Evolutionary conservation across 2,113 vertebrate species (phyloP).

Genomic region (Paramisgurnus dabryanus): DNA sequence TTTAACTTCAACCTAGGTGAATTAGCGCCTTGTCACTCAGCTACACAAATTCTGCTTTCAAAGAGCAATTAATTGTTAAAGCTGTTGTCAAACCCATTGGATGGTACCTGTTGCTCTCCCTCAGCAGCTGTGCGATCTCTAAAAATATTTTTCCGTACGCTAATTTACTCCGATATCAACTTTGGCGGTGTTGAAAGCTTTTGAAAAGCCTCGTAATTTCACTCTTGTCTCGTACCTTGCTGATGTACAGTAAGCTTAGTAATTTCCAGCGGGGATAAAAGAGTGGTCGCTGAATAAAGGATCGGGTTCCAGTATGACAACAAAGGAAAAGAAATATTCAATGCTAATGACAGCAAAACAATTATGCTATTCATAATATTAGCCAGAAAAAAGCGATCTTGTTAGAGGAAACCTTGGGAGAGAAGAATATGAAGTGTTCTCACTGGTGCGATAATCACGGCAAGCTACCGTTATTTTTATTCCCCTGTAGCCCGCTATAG

Average conservation of each 20-base stretch:
- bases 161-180: slow-evolving; percentile 71
- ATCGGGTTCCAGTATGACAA: slow-evolving; percentile 69
- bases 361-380: slow-evolving; percentile 77
- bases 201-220: slow-evolving; percentile 63
- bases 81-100: slow-evolving; percentile 86
- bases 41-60: slow-evolving; percentile 87
- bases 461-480: slow-evolving; percentile 36
- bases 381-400: slow-evolving; percentile 36
- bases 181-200: slow-evolving; percentile 65
- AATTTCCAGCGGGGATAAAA: slow-evolving; percentile 61
- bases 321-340: slow-evolving; percentile 66
- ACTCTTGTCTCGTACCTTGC: slow-evolving; percentile 60
- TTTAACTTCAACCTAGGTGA: slow-evolving; percentile 88
- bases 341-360: slow-evolving; percentile 72
- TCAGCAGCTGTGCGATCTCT: slow-evolving; percentile 77
- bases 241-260: slow-evolving; percentile 65
- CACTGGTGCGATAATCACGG: slow-evolving; percentile 52
- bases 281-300: slow-evolving; percentile 63
- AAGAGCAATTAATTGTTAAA: slow-evolving; percentile 92
- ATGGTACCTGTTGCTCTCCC: slow-evolving; percentile 86
- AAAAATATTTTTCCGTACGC: slow-evolving; percentile 69
- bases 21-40: slow-evolving; percentile 93
- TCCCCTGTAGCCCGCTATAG: slow-evolving; percentile 21
- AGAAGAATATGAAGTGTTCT: slow-evolving; percentile 59
- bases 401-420: slow-evolving; percentile 55